Evolutionary conservation across 2,113 vertebrate species (phyloP), one percentile per base, ranked within the genome.

Genomic region (Rhinoderma darwinii): DNA sequence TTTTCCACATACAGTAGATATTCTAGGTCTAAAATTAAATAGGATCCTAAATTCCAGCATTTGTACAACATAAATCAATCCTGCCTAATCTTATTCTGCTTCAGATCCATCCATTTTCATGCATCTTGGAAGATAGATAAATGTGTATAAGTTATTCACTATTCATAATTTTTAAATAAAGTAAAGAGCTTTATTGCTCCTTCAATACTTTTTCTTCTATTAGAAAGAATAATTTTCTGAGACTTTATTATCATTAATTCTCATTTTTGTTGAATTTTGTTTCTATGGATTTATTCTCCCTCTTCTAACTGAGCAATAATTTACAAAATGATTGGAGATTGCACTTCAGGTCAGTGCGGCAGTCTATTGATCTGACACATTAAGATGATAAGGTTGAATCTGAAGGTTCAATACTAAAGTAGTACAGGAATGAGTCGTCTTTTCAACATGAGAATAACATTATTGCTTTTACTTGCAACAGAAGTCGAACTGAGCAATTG

Each of bases 331-430:
- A 84, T 84, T 84, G 68, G 25, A 84, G 70, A 84, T 84, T 84
- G 32, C 70, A 18, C 83, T 41, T 73, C 68, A 84, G 70, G 68
- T 54, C 72, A 61, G 70, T 54, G 70, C 25, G 5, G 70, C 51
- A 59, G 70, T 84, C 47, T 84, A 84, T 84, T 84, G 68, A 75
- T 74, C 83, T 59, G 75, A 74, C 83, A 84, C 83, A 84, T 84
- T 84, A 59, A 56, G 70, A 83, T 70, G 63, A 83, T 70, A 72
- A 72, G 82, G 44, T 50, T 50, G 82, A 74, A 61, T 84, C 50
- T 56, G 79, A 43, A 82, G 35, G 79, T 82, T 82, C 79, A 44
- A 82, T 82, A 82, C 56, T 44, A 44, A 25, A 44, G 56, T 63
- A 61, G 39, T 82, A 73, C 27, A 75, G 50, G 25, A 84, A 75